Percentiles rank a stretch among this genome's conserved stretches.
Evolutionary conservation across 2,113 vertebrate genomes (phyloP).

Genomic region (Vireo altiloquus): DNA sequence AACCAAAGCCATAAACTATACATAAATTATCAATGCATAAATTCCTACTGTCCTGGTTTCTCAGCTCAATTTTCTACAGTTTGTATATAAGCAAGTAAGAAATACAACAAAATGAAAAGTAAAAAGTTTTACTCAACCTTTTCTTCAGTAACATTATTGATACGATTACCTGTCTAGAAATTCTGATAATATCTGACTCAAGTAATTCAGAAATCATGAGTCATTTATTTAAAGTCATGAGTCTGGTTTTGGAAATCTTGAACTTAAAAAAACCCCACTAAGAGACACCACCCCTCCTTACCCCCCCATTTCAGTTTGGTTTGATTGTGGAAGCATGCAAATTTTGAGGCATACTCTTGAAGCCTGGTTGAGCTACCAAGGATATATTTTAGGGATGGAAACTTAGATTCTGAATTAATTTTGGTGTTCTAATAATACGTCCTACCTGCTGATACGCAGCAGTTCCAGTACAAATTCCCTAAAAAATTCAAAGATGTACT

Average conservation of each 20-base stretch:
- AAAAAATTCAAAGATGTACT: not conserved
- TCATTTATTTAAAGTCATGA: not conserved
- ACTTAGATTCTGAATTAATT: not conserved
- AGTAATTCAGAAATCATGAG: not conserved
- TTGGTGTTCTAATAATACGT: not conserved
- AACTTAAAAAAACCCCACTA: fast-evolving
- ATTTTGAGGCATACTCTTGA: not conserved
- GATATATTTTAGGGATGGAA: not conserved
- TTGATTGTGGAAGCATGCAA: not conserved
- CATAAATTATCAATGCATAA: constrained; percentile 55
- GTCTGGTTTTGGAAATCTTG: not conserved
- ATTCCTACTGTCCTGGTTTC: not conserved
- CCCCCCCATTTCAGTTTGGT: not conserved
- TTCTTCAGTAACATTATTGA: not conserved
- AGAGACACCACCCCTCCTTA: fast-evolving
- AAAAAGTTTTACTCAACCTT: not conserved
- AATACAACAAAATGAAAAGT: not conserved
- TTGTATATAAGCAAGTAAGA: not conserved
- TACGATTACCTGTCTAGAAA: not conserved
- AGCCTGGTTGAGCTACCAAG: not conserved
- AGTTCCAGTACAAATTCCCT: not conserved
- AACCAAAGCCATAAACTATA: constrained; percentile 8
- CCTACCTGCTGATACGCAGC: not conserved
- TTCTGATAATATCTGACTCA: not conserved
- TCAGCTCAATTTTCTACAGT: not conserved